Percentiles rank a stretch among this genome's conserved stretches.
Conservation (phyloP, 2,888 invertebrate species). For the Eulithis testata region DNA sequence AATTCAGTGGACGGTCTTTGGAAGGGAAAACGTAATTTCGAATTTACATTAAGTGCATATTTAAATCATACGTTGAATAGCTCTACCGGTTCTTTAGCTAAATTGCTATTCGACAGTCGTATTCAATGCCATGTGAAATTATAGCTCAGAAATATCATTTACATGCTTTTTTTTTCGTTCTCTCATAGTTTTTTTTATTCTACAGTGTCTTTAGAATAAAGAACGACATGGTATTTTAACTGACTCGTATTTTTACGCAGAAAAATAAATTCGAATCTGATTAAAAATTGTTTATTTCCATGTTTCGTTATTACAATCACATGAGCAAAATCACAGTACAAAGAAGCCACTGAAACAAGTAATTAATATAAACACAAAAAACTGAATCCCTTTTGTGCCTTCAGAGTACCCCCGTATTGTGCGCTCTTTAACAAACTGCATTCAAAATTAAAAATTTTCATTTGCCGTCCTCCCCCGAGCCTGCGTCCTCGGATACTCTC, state of each 20-base stretch:
- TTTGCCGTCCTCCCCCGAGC: slow-evolving; percentile 62
- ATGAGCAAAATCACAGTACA: slow-evolving; percentile 33
- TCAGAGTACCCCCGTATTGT: slow-evolving; percentile 69
- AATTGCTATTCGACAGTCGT: too few relatives aligned
- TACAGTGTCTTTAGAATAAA: too few relatives aligned
- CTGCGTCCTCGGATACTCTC: slow-evolving; percentile 38
- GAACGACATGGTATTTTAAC: too few relatives aligned
- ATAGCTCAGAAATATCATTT: too few relatives aligned
- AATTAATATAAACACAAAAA: slow-evolving; percentile 68
- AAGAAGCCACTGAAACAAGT: slow-evolving; percentile 60
- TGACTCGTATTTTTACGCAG: too few relatives aligned
- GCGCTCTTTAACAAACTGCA: slow-evolving; percentile 82
- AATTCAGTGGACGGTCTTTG: slow-evolving; percentile 21
- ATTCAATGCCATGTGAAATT: too few relatives aligned
- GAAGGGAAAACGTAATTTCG: neutral
- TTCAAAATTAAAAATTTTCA: slow-evolving; percentile 83
- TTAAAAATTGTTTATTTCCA: neutral
- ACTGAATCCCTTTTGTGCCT: slow-evolving; percentile 74
- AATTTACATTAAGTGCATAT: neutral
- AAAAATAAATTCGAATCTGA: too few relatives aligned
- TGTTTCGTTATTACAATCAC: slow-evolving; percentile 21
- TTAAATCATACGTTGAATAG: too few relatives aligned
- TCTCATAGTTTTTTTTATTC: too few relatives aligned
- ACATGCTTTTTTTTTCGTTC: too few relatives aligned
- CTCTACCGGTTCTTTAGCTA: too few relatives aligned